Percentiles rank a stretch among this genome's conserved stretches.
Evolutionary conservation across 1,140 invertebrate species (phyloP).

Genomic region (Eumeta japonica): DNA sequence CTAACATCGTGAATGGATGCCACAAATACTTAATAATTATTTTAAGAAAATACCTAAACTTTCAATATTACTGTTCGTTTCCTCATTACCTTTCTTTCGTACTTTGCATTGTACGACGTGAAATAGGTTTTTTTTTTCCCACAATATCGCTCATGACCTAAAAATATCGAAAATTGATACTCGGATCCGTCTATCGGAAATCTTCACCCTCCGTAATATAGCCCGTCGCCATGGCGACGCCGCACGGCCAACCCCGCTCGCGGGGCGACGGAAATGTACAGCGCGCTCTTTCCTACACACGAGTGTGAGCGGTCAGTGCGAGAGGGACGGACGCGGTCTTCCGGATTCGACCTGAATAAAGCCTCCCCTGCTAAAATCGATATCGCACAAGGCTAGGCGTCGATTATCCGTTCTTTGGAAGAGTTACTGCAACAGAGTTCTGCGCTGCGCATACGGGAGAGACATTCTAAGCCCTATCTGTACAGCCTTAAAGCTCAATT

Average conservation of each 20-base stretch:
- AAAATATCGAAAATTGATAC: conserved; percentile 24
- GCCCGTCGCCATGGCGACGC: conserved; percentile 41
- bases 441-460: no score
- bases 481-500: conserved; percentile 1
- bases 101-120: no score
- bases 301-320: conserved; percentile 5
- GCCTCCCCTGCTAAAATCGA: conserved; percentile 46
- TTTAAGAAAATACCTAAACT: no score
- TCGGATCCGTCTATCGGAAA: conserved; percentile 29
- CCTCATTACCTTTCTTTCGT: no score
- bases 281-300: conserved; percentile 15
- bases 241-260: conserved; percentile 14
- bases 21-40: no score
- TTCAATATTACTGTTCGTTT: no score
- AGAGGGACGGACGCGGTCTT: conserved; percentile 20
- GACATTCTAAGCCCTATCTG: no score
- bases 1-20: no score
- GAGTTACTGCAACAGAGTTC: no score
- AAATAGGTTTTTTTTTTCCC: no score
- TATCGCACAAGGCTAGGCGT: conserved; percentile 56
- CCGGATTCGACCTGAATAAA: conserved; percentile 20
- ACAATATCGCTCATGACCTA: conserved; percentile 18
- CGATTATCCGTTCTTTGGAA: conserved; percentile 52
- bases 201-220: conserved; percentile 31
- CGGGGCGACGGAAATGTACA: no score